A percentile compares a stretch with the other conserved stretches of the same genome.
These are phyloP conservation scores for Parapristionchus giblindavisi DNA, from an alignment of 2,888 invertebrate genomes.

Conservation along the genomic window DNA sequence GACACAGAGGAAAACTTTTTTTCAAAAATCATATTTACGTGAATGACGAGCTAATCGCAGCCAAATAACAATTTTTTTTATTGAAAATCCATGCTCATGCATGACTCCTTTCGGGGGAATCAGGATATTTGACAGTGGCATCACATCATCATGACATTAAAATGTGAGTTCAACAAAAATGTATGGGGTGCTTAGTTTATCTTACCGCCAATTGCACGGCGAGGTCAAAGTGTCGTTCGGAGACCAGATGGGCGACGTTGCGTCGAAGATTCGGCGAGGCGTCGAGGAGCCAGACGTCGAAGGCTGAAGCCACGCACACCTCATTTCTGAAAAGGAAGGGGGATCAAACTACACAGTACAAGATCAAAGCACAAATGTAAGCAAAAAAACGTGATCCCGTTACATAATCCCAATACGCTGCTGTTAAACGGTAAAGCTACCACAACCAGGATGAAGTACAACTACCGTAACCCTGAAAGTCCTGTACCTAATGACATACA, in stretches of 20 bases:
- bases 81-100: not conserved
- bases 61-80: conserved; percentile 31
- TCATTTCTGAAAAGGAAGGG: conserved; percentile 48
- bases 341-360: not conserved
- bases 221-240: conserved; percentile 90
- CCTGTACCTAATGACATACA: too few species aligned
- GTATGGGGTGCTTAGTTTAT: too few species aligned
- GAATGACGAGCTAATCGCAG: not conserved
- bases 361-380: not conserved
- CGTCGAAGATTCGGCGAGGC: conserved; percentile 80
- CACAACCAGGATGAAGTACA: not conserved
- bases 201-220: conserved; percentile 74
- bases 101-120: too few species aligned
- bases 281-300: conserved; percentile 81
- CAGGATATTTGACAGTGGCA: too few species aligned
- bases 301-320: conserved; percentile 50
- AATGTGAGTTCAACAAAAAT: too few species aligned
- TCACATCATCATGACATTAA: too few species aligned
- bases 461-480: too few species aligned
- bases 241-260: conserved; percentile 85
- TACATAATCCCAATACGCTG: not conserved
- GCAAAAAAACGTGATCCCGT: not conserved
- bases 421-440: not conserved
- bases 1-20: too few species aligned
- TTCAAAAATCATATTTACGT: too few species aligned